Evolutionary conservation across 1,140 invertebrate genomes (phyloP), one percentile per base, ranked within the genome.

Genomic region (Drosophila lini): DNA sequence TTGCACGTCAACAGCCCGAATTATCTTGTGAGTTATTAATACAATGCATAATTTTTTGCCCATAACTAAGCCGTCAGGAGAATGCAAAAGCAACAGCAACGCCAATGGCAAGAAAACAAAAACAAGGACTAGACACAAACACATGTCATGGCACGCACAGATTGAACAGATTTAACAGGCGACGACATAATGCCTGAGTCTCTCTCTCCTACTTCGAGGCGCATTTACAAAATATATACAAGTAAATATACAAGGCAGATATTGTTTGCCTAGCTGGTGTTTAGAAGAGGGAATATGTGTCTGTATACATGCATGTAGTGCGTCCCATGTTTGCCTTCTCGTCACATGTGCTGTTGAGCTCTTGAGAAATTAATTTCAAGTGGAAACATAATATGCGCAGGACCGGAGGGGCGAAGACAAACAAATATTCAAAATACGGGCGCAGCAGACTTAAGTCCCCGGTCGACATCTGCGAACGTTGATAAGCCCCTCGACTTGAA

Each of bases 321-420:
- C 50, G 52, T 55, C 13, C 52, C 52, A 55, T 65, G 78, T 60
- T 47, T 78, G 58, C 60, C 25, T 42, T 57, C 75, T 71, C 79
- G 83, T 84, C 84, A 84, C 84, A 88, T 88, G 84, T 88, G 84
- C 80, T 84, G 65, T 75, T 88, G 84, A 88, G 84, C 84, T 88
- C 80, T 88, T 89, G 84, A 88, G 84, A 88, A 88, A 88, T 88
- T 88, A 88, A 88, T 88, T 88, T 88, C 80, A 81, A 89, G 84
- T 88, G 85, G 84, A 80, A 88, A 88, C 77, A 89, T 88, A 89
- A 89, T 82, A 71, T 59, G 32, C 31, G 41, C 19, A 57, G 53
- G 40, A 16, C 13, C 16, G 10, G 73, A 67, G 67, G 55, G 68
- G 63, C 60, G 47, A 57, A 11, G 67, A 52, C 74, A 81, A 90